A percentile compares a stretch with the other conserved stretches of the same genome.
Conservation (phyloP, 2,113 vertebrate genomes). For the Tilapia sparmanii region DNA sequence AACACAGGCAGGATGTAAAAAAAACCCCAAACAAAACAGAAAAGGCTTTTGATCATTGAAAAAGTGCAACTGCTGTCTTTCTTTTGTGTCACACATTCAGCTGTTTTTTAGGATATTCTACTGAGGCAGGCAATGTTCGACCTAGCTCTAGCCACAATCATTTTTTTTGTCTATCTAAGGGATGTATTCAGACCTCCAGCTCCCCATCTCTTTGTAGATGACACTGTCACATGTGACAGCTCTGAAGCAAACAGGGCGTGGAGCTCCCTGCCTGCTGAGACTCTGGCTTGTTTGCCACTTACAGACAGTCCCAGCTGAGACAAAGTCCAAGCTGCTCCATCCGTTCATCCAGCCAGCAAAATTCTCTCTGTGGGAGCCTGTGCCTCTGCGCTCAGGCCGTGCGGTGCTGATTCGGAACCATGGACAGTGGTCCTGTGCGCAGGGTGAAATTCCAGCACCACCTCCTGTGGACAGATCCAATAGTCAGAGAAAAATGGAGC, state of each 20-base stretch:
- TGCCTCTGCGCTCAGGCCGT: background rate
- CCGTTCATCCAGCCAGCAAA: background rate
- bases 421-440: conserved; percentile 15
- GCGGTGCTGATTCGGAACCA: conserved; percentile 39
- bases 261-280: conserved; percentile 25
- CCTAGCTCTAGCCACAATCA: background rate
- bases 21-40: fast-evolving
- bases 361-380: background rate
- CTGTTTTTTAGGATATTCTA: background rate
- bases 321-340: background rate
- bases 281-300: conserved; percentile 3
- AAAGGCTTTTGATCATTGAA: background rate
- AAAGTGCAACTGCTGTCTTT: background rate
- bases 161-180: background rate
- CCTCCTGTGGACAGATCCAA: conserved; percentile 12
- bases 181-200: background rate
- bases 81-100: background rate
- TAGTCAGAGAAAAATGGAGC: background rate
- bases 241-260: conserved; percentile 45
- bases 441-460: conserved; percentile 30
- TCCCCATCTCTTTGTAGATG: background rate
- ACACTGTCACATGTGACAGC: conserved; percentile 44
- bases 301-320: conserved; percentile 9
- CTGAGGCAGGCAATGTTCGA: background rate
- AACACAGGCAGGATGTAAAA: background rate